Percentiles rank a stretch among this genome's conserved stretches.
Conservation (phyloP, 2,888 invertebrate genomes). For the Lobophora halterata region DNA sequence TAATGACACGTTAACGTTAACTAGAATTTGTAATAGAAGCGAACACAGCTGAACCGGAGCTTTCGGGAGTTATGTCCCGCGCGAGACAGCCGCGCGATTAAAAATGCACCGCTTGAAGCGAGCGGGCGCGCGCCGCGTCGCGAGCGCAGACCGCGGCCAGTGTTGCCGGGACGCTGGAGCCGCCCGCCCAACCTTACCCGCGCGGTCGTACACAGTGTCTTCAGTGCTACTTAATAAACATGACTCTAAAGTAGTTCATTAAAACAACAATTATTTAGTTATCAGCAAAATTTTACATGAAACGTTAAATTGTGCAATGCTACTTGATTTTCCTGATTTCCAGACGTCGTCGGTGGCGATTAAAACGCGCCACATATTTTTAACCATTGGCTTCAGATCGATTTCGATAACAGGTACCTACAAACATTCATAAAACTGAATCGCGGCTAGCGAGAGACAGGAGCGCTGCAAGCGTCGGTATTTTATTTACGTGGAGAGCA, state of each 20-base stretch:
- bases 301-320: no score
- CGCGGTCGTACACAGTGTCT: conserved; percentile 16
- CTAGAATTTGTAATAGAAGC: conserved; percentile 76
- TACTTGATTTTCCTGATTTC: conserved; percentile 42
- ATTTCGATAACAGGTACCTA: conserved; percentile 46
- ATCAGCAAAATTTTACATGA: no score
- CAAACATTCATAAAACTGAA: conserved; percentile 61
- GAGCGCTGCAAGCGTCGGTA: conserved; percentile 60
- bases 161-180: conserved; percentile 57
- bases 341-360: conserved; percentile 40
- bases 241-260: no score
- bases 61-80: conserved; percentile 77
- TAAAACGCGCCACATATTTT: conserved; percentile 54
- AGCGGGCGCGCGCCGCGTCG: conserved; percentile 52
- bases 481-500: conserved; percentile 72
- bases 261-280: no score
- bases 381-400: conserved; percentile 57
- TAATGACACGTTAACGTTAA: conserved; percentile 77
- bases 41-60: conserved; percentile 72
- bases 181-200: conserved; percentile 42
- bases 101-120: conserved; percentile 78
- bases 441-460: conserved; percentile 56
- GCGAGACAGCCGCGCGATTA: conserved; percentile 75
- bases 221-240: conserved; percentile 23
- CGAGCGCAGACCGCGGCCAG: conserved; percentile 69